Percentiles rank a stretch among this genome's conserved stretches.
Evolutionary conservation across 2,797 vertebrate species (phyloP).

Genomic region (Sebastes reedi): DNA sequence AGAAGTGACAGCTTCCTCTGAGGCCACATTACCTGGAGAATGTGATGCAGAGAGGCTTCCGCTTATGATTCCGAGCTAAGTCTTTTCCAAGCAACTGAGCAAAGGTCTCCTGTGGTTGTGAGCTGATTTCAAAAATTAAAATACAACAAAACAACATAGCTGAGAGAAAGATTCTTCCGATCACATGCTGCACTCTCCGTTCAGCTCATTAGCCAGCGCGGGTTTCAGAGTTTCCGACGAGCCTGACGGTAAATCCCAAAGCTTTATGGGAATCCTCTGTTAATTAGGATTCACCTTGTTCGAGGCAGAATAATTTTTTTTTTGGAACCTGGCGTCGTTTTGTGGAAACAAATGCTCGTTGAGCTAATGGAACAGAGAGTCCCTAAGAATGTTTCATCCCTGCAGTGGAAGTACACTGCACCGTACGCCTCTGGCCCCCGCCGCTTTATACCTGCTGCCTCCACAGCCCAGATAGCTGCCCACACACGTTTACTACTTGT

Average conservation of each 20-base stretch:
- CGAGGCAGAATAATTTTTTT: not conserved
- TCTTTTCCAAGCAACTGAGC: conserved; percentile 14
- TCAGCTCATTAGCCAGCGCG: conserved; percentile 10
- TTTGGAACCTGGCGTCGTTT: conserved; percentile 12
- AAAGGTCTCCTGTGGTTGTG: conserved; percentile 7
- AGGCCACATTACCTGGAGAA: not conserved
- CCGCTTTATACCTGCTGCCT: conserved; percentile 46
- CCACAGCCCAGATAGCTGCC: conserved; percentile 38
- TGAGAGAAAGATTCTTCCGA: conserved; percentile 20
- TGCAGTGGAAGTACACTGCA: conserved; percentile 18
- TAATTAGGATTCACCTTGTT: conserved; percentile 69
- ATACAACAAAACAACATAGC: conserved; percentile 1
- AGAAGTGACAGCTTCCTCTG: not conserved
- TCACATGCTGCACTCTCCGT: not conserved
- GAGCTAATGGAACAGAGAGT: conserved; percentile 52
- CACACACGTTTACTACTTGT: conserved; percentile 41
- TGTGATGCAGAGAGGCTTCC: not conserved
- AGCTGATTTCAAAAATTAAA: conserved; percentile 4
- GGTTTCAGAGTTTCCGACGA: conserved; percentile 53
- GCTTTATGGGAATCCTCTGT: conserved; percentile 65
- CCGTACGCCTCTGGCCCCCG: conserved; percentile 4
- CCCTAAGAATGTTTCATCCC: conserved; percentile 48
- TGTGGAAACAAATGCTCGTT: conserved; percentile 48
- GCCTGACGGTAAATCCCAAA: conserved; percentile 54
- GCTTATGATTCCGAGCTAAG: not conserved